phyloP scores from a whole-genome alignment of 2,113 vertebrate genomes.

The Montifringilla adamsi region DNA sequence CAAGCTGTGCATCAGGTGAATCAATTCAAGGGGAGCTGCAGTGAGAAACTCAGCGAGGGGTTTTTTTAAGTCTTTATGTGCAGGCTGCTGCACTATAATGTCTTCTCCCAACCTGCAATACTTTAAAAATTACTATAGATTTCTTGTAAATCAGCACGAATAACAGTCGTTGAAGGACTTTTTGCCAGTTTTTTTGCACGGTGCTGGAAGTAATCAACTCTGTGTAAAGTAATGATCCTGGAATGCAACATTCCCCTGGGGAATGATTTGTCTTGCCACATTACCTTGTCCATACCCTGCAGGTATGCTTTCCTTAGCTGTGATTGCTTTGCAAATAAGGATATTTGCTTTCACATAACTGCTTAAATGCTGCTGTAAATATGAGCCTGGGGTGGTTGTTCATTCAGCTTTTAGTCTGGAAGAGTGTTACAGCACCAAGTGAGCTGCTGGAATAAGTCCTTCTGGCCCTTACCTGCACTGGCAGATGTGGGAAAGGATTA shows the following conservation, averaged over 20 bases:
- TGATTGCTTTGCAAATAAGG: conserved; percentile 6
- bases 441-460: neutral
- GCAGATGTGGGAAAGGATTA: neutral
- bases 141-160: conserved; percentile 20
- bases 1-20: neutral
- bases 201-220: neutral
- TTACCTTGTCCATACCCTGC: neutral
- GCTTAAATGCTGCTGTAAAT: neutral
- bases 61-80: neutral
- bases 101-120: neutral
- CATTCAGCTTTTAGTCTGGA: neutral
- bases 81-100: neutral
- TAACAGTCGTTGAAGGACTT: neutral
- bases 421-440: neutral
- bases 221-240: neutral
- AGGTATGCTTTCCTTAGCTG: neutral
- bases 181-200: neutral
- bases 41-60: accelerated
- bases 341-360: neutral
- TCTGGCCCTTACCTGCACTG: neutral
- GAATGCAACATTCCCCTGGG: neutral
- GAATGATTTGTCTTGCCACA: neutral
- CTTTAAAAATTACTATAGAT: conserved; percentile 22
- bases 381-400: neutral
- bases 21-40: neutral